Evolutionary conservation across 1,140 invertebrate species (phyloP).

Genomic region (Sinella curviseta): DNA sequence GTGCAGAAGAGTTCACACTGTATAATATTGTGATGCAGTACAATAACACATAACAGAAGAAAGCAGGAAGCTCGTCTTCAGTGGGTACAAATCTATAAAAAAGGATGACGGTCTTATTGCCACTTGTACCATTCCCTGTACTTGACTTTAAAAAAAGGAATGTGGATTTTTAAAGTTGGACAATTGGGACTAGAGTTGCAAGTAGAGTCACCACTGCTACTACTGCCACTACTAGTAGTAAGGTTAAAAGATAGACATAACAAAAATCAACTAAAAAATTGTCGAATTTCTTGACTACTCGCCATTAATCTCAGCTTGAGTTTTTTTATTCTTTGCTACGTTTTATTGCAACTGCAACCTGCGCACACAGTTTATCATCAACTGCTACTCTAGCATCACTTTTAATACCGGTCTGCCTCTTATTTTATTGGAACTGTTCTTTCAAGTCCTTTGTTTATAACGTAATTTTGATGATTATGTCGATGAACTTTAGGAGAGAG

Average conservation of each 20-base stretch:
- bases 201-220: neutral
- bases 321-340: conserved; percentile 1
- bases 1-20: neutral
- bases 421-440: neutral
- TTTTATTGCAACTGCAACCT: neutral
- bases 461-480: neutral
- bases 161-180: conserved; percentile 23
- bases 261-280: neutral
- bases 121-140: too few species aligned
- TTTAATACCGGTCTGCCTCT: neutral
- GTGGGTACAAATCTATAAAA: too few species aligned
- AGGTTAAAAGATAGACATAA: neutral
- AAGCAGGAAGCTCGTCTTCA: too few species aligned
- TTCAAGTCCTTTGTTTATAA: neutral
- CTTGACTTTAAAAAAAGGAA: neutral
- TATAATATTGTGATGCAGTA: too few species aligned
- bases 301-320: neutral
- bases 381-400: neutral
- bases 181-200: conserved; percentile 7
- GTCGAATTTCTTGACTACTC: conserved; percentile 11
- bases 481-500: conserved; percentile 3
- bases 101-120: too few species aligned
- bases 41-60: too few species aligned
- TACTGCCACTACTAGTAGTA: neutral
- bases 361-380: neutral